Percentiles rank a stretch among this genome's conserved stretches.
These are phyloP conservation scores for Sitta europaea DNA, from an alignment of 2,113 vertebrate species.

Conservation along the genomic window DNA sequence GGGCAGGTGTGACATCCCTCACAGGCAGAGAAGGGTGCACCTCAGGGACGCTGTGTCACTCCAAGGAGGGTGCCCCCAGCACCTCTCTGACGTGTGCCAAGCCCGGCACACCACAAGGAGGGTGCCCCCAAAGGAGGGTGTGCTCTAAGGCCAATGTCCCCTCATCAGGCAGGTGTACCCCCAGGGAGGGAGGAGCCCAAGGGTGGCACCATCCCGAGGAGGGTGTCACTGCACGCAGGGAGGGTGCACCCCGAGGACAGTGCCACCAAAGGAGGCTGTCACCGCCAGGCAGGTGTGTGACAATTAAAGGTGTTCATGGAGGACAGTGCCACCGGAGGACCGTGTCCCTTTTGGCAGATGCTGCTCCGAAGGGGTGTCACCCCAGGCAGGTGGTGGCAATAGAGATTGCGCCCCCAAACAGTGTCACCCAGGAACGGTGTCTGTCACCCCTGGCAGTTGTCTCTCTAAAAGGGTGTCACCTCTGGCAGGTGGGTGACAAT, in stretches of 20 bases:
- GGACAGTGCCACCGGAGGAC: not conserved
- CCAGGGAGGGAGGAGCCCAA: too few relatives aligned
- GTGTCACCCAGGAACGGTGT: not conserved
- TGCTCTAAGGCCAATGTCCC: not conserved
- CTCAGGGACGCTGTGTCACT: not conserved
- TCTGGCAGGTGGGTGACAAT: not conserved
- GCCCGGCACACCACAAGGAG: not conserved
- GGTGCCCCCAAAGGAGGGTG: not conserved
- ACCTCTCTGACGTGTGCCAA: not conserved
- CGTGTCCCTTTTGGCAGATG: not conserved
- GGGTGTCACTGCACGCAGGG: not conserved
- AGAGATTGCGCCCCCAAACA: not conserved
- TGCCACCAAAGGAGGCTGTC: not conserved
- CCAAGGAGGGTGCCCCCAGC: not conserved
- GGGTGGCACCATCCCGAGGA: too few relatives aligned
- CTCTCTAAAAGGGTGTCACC: not conserved
- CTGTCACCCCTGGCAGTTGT: accelerated
- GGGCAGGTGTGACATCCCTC: not conserved
- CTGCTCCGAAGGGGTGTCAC: not conserved
- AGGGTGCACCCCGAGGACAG: not conserved
- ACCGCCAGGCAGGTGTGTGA: too few relatives aligned
- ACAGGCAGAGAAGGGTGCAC: not conserved
- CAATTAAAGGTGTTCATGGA: too few relatives aligned
- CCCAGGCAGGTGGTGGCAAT: not conserved
- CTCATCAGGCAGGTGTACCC: too few relatives aligned